Evolutionary conservation across 2,888 invertebrate species (phyloP).

Genomic region (Calliscelio sp.): DNA sequence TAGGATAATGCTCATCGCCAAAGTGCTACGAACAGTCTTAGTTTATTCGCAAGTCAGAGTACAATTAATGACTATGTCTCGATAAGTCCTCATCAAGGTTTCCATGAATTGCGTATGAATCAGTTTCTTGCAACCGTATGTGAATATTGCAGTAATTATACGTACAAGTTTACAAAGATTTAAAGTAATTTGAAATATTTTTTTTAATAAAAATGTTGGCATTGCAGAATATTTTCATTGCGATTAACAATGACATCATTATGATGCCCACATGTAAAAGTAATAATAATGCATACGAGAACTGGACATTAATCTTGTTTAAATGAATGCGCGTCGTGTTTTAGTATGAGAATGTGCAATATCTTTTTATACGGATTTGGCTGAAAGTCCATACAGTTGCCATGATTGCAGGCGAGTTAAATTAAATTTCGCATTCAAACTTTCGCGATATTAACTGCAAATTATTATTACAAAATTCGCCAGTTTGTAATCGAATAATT

Average conservation of each 20-base stretch:
- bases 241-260: conserved; percentile 77
- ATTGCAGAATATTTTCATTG: conserved; percentile 64
- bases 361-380: conserved; percentile 24
- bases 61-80: conserved; percentile 58
- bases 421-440: conserved; percentile 23
- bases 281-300: conserved; percentile 74
- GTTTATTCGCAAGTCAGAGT: conserved; percentile 49
- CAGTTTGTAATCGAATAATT: conserved; percentile 1
- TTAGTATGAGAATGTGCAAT: conserved; percentile 36
- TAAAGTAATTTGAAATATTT: too few species aligned
- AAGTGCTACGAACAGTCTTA: conserved; percentile 61
- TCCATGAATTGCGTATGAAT: conserved; percentile 35
- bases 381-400: conserved; percentile 35
- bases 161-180: too few species aligned
- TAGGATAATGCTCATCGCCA: conserved; percentile 54
- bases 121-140: conserved; percentile 32
- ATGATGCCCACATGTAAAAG: conserved; percentile 64
- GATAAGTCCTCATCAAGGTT: conserved; percentile 45
- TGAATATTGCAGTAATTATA: too few species aligned
- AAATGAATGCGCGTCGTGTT: conserved; percentile 65
- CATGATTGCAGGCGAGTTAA: conserved; percentile 22
- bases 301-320: conserved; percentile 78
- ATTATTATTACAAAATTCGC: conserved; percentile 32
- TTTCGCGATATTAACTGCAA: neutral
- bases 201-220: too few species aligned